These are phyloP conservation scores for Drosophila kokeensis DNA, from an alignment of 2,888 invertebrate species.

Conservation along the genomic window DNA sequence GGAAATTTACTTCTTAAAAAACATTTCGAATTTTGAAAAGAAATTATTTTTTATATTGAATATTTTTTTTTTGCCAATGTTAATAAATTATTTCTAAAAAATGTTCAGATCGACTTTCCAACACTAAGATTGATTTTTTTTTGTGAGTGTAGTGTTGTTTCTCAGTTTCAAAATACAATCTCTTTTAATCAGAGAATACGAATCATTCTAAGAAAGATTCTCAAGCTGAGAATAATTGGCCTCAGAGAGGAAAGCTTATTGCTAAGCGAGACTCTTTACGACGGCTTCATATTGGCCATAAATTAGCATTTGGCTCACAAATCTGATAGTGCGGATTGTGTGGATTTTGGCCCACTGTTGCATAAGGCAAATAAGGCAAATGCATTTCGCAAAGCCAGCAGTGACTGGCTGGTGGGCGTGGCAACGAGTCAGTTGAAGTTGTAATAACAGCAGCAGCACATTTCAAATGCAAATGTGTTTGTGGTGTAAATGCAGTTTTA, in stretches of 20 bases:
- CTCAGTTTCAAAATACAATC: background rate
- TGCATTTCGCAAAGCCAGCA: constrained; percentile 29
- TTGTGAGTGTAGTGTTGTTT: background rate
- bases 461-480: constrained; percentile 79
- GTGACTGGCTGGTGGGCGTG: constrained; percentile 47
- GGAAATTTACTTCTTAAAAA: background rate
- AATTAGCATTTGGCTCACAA: background rate
- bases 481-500: constrained; percentile 80
- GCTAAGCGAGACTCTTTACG: background rate
- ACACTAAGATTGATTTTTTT: background rate
- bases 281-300: background rate
- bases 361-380: constrained; percentile 27
- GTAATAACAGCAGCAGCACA: constrained; percentile 58
- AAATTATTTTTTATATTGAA: background rate
- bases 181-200: background rate
- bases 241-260: background rate
- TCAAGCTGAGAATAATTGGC: background rate
- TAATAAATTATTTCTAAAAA: background rate
- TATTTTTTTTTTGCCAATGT: background rate
- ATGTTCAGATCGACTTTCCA: fast-evolving
- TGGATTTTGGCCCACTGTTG: constrained; percentile 39
- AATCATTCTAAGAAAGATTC: background rate
- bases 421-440: constrained; percentile 62
- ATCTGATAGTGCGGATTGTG: background rate
- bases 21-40: background rate